phyloP scores from a whole-genome alignment of 35 echinoderm and acorn worm species.

The Amphiura filiformis region DNA sequence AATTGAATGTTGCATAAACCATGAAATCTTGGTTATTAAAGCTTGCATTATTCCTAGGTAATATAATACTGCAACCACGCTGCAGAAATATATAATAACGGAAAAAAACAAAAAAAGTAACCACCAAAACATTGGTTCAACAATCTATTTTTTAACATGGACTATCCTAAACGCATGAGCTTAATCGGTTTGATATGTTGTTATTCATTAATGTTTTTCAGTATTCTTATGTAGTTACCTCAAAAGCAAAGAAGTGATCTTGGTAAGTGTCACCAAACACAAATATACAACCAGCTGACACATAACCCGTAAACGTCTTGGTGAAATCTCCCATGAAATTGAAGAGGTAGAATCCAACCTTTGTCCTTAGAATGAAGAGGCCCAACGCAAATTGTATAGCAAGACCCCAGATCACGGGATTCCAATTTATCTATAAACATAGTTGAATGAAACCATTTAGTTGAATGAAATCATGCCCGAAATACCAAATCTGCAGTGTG shows the following conservation, averaged over 20 bases:
- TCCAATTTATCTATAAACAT: constrained; percentile 31
- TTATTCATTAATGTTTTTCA: no score
- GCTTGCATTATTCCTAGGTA: constrained; percentile 62
- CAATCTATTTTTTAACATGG: no score
- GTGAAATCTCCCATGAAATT: constrained; percentile 1
- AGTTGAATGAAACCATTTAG: no score
- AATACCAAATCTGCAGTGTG: no score
- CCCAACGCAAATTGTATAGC: constrained; percentile 27
- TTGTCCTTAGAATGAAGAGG: constrained; percentile 32
- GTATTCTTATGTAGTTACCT: no score
- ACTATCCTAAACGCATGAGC: no score
- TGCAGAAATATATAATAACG: constrained; percentile 25
- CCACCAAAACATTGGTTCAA: no score
- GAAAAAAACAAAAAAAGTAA: background rate
- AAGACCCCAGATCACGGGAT: constrained; percentile 28
- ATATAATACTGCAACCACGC: constrained; percentile 26
- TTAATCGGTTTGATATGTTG: no score
- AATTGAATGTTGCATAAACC: constrained; percentile 76
- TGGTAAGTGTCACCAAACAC: constrained; percentile 27
- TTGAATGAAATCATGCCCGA: no score
- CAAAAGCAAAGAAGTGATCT: constrained; percentile 43
- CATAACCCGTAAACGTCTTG: background rate
- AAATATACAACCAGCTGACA: constrained; percentile 13
- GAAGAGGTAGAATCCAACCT: constrained; percentile 8
- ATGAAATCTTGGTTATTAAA: constrained; percentile 58